Evolutionary conservation across 53 echinoderm and acorn worm species (phyloP).

Genomic region (Echinarachnius parma): DNA sequence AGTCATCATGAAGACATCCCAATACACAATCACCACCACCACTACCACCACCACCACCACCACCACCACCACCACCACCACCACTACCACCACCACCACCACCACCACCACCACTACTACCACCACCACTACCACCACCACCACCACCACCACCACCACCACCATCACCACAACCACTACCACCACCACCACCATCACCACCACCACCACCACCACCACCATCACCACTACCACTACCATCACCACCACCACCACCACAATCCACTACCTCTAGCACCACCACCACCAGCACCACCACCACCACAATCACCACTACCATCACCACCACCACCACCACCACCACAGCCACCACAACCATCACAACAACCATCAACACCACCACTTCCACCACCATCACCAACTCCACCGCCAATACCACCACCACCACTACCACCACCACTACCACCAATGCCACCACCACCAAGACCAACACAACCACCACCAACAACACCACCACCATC

Average conservation of each 20-base stretch:
- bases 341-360: conserved; percentile 4
- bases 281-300: not conserved
- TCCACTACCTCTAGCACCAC: not conserved
- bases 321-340: not conserved
- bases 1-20: too few species aligned
- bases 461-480: not conserved
- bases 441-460: not conserved
- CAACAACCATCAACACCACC: not conserved
- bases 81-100: not conserved
- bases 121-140: conserved; percentile 6
- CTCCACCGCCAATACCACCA: conserved; percentile 1
- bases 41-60: not conserved
- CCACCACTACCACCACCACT: conserved; percentile 11
- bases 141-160: conserved; percentile 1
- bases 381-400: conserved; percentile 1
- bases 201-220: conserved; percentile 1
- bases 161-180: conserved; percentile 6
- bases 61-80: not conserved
- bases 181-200: conserved; percentile 6
- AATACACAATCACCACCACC: not conserved
- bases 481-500: not conserved
- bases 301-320: not conserved
- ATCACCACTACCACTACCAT: conserved; percentile 4
- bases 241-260: conserved; percentile 1
- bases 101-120: conserved; percentile 5